A percentile compares a stretch with the other conserved stretches of the same genome.
These are phyloP conservation scores for Oreochromis mossambicus DNA, from an alignment of 2,797 vertebrate species.

Conservation along the genomic window DNA sequence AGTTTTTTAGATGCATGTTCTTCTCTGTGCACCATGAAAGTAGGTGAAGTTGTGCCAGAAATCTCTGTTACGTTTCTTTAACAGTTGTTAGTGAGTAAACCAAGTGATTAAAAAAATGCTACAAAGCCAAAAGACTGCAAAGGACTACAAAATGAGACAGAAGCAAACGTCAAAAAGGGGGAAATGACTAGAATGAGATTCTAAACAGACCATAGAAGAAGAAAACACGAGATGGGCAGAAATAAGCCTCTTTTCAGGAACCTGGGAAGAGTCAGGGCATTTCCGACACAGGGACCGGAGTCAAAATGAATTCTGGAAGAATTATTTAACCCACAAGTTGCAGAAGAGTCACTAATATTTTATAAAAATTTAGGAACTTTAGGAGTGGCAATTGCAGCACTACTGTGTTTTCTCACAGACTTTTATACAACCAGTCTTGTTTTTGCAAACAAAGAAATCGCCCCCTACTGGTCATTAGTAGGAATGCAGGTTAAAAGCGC, in stretches of 20 bases:
- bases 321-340: neutral
- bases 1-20: neutral
- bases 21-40: neutral
- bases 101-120: neutral
- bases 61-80: neutral
- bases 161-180: neutral
- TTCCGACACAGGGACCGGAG: neutral
- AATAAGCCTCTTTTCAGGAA: neutral
- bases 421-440: neutral
- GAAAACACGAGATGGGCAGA: neutral
- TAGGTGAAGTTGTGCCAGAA: neutral
- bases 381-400: rapidly evolving
- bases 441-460: neutral
- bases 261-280: neutral
- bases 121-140: rapidly evolving
- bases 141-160: neutral
- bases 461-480: neutral
- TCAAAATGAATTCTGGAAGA: neutral
- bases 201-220: neutral
- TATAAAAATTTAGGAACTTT: neutral
- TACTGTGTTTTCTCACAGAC: neutral
- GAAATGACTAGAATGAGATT: neutral
- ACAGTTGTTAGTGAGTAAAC: neutral
- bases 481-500: neutral
- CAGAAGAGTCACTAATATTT: neutral